These are phyloP conservation scores for Presbytis comata DNA, from an alignment of 2,797 vertebrate species.

Conservation along the genomic window DNA sequence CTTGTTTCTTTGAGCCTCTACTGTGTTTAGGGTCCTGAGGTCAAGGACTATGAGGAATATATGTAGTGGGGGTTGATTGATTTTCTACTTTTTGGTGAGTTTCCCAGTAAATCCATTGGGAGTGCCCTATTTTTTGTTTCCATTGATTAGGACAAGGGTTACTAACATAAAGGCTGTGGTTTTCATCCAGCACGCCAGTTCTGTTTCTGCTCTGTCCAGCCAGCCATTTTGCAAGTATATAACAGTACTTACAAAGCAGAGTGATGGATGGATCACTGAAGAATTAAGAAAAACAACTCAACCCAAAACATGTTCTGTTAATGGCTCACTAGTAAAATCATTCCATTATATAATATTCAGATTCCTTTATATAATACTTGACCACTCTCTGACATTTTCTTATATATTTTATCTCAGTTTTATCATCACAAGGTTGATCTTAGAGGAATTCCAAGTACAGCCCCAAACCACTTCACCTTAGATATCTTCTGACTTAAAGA, in stretches of 20 bases:
- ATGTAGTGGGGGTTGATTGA: not conserved
- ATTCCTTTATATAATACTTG: not conserved
- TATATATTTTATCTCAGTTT: conserved; percentile 19
- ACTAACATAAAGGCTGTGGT: not conserved
- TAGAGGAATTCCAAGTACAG: not conserved
- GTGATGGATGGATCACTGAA: not conserved
- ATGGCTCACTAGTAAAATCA: not conserved
- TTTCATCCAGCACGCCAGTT: not conserved
- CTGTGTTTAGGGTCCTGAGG: not conserved
- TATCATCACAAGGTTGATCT: not conserved
- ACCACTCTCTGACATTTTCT: not conserved
- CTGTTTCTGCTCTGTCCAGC: not conserved
- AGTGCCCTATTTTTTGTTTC: not conserved
- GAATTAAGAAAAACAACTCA: not conserved
- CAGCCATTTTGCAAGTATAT: not conserved
- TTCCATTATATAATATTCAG: not conserved
- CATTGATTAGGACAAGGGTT: not conserved
- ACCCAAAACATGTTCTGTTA: not conserved
- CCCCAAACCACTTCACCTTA: not conserved
- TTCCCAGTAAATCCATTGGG: not conserved
- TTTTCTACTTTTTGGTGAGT: not conserved
- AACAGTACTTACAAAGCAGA: not conserved
- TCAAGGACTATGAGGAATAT: not conserved
- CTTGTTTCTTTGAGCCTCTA: not conserved
- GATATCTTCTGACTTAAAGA: not conserved